Evolutionary conservation across 2,888 invertebrate species (phyloP).

Genomic region (Catocala nupta): DNA sequence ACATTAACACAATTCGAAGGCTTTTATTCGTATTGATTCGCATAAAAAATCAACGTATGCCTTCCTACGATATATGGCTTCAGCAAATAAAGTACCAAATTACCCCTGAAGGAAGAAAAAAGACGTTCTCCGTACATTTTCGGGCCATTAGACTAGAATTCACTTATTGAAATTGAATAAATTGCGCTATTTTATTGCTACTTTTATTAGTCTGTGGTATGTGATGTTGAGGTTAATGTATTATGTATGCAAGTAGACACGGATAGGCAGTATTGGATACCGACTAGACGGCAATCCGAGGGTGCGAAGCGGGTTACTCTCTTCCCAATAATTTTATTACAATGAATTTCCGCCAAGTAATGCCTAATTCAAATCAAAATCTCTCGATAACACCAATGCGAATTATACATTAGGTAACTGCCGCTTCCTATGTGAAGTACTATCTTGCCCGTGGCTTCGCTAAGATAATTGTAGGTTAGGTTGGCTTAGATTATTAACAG

Average conservation of each 20-base stretch:
- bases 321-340: too few species aligned
- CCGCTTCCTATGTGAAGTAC: too few species aligned
- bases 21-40: conserved; percentile 47
- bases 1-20: conserved; percentile 30
- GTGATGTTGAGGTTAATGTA: not conserved
- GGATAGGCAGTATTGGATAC: too few species aligned
- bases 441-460: too few species aligned
- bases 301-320: too few species aligned
- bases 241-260: not conserved
- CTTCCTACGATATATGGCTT: conserved; percentile 19
- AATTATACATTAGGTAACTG: too few species aligned
- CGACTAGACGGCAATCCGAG: too few species aligned
- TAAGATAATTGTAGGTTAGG: too few species aligned
- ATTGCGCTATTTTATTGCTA: conserved; percentile 13
- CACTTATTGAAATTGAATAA: conserved; percentile 24
- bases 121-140: conserved; percentile 20
- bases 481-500: too few species aligned
- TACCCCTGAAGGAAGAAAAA: conserved; percentile 6
- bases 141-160: conserved; percentile 18
- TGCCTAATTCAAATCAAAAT: too few species aligned
- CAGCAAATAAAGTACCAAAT: conserved; percentile 23
- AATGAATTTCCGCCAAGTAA: too few species aligned
- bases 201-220: not conserved
- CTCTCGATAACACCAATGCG: too few species aligned
- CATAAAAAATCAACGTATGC: conserved; percentile 36